Base-by-base conservation (phyloP, 2,113 vertebrate species). In the Chunga burmeisteri region DNA sequence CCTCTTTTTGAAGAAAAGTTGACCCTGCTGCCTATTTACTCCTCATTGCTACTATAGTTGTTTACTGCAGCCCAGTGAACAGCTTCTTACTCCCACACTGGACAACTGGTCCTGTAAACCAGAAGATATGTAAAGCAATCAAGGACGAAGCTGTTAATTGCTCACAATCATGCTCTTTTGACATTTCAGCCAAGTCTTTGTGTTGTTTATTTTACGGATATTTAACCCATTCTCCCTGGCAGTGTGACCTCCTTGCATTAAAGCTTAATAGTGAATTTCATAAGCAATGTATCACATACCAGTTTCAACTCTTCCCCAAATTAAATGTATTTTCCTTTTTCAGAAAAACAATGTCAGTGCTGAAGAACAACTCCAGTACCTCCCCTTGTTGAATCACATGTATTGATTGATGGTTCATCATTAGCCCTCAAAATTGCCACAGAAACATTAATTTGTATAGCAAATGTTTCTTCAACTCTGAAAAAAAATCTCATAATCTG, bases 111-210 rank as follows among this genome's bases (percentile, higher is more conserved):
- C 49, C 50, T 77, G 32, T 42, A 87, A 87, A 92, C 30, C 12
- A 61, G 34, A 59, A 79, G 20, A 73, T 34, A 79, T 0, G 0
- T 40, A 63, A 78, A 95, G 13, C 0, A 0, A 61, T 42, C 47
- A 65, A 79, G 44, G 27, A 53, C 4, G 13, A 79, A 92, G 27
- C 19, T 87, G 47, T 56, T 75, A 87, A 79, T 84, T 92, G 29
- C 29, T 89, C n/a, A 55, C 47, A 72, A 16, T 68, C 44, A n/a
- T 32, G 34, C 5, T n/a, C 27, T 90, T 84, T 22, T 63, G 46
- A 70, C 6, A 70, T 47, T 88, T 81, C 80, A 78, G 27, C 9
- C 46, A 77, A 61, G 44, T 36, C 16, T 44, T 65, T 49, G 22
- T 40, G 30, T 10, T 77, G 21, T 71, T 93, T 90, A 50, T 86